phyloP scores from a whole-genome alignment of 2,888 invertebrate species.

The Tridacna gigas region DNA sequence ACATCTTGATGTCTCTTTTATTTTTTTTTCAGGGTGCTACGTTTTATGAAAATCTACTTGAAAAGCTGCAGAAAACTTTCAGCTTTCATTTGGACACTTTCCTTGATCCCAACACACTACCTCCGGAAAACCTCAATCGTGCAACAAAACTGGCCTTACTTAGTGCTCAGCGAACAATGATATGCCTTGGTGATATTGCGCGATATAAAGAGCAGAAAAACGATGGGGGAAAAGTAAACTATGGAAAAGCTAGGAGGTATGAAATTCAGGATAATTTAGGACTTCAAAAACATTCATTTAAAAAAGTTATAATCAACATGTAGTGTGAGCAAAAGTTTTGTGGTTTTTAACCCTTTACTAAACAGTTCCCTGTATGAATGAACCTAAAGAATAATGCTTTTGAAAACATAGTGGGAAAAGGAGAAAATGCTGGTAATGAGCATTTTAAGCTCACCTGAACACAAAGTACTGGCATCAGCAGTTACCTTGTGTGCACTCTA shows the following conservation, averaged over 20 bases:
- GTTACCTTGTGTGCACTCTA: no score
- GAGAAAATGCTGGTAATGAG: not conserved
- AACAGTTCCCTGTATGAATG: not conserved
- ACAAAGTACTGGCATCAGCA: no score
- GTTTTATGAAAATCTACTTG: constrained; percentile 92
- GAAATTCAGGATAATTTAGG: not conserved
- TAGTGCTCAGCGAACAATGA: constrained; percentile 93
- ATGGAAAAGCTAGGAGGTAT: constrained; percentile 90
- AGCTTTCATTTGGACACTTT: constrained; percentile 88
- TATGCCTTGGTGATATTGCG: constrained; percentile 96
- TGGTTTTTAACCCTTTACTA: not conserved
- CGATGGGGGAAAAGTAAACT: constrained; percentile 90
- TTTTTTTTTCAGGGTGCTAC: constrained; percentile 77
- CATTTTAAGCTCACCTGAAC: no score
- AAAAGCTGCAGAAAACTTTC: constrained; percentile 90
- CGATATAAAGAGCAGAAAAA: constrained; percentile 95
- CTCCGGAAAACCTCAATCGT: constrained; percentile 86
- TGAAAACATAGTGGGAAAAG: not conserved
- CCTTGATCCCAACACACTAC: constrained; percentile 78
- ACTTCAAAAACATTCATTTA: no score
- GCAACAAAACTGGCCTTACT: constrained; percentile 92
- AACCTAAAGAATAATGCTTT: not conserved
- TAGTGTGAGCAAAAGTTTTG: no score
- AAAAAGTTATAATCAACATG: no score
- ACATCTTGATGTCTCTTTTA: no score